Conservation (phyloP, 2,888 invertebrate genomes). For the Netelia melanura region DNA sequence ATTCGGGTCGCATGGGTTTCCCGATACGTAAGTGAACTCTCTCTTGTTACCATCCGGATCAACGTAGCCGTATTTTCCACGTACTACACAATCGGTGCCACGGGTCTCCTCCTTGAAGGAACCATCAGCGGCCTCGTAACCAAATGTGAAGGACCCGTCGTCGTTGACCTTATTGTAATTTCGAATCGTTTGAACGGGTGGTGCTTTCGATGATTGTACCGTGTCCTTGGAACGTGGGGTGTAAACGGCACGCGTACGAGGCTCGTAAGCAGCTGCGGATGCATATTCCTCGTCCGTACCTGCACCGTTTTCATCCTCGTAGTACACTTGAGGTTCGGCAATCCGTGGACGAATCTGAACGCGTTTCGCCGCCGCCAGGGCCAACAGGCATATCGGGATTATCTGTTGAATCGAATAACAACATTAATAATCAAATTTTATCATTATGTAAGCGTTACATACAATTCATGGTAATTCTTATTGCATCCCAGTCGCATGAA, state of each 20-base stretch:
- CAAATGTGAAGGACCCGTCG: slow-evolving; percentile 94
- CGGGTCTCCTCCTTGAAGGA: slow-evolving; percentile 95
- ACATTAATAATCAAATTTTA: slow-evolving; percentile 8
- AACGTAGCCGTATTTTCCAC: slow-evolving; percentile 94
- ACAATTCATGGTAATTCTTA: background rate
- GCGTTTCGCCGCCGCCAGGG: slow-evolving; percentile 84
- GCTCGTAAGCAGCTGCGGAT: slow-evolving; percentile 79
- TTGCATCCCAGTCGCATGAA: background rate
- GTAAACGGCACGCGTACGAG: slow-evolving; percentile 82
- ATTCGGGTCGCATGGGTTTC: slow-evolving; percentile 94
- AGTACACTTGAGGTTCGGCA: slow-evolving; percentile 83
- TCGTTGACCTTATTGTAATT: slow-evolving; percentile 94
- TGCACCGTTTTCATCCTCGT: slow-evolving; percentile 83
- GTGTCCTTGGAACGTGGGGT: slow-evolving; percentile 86
- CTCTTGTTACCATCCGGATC: slow-evolving; percentile 95
- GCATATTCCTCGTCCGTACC: slow-evolving; percentile 79
- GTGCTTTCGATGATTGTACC: slow-evolving; percentile 87
- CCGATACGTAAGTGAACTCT: slow-evolving; percentile 94
- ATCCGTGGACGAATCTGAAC: slow-evolving; percentile 85
- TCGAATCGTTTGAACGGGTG: slow-evolving; percentile 93
- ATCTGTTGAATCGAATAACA: slow-evolving; percentile 73
- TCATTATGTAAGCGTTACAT: background rate
- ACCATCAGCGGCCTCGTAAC: slow-evolving; percentile 92
- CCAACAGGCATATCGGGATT: slow-evolving; percentile 79
- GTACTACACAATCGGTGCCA: slow-evolving; percentile 94